A percentile compares a stretch with the other conserved stretches of the same genome.
phyloP scores from a whole-genome alignment of 2,797 vertebrate species.

The Galaxias olidus region DNA sequence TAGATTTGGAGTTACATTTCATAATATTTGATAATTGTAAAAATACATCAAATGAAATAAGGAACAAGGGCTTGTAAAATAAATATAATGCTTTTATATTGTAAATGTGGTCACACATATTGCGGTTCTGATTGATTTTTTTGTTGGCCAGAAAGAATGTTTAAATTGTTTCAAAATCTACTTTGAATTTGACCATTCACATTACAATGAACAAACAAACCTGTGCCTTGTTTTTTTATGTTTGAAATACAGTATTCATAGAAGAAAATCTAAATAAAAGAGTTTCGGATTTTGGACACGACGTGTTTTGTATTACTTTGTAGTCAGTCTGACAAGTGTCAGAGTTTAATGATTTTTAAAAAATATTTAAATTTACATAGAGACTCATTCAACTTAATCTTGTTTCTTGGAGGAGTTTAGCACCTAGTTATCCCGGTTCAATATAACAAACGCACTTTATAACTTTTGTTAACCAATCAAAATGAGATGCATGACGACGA shows the following conservation, averaged over 20 bases:
- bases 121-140: constrained; percentile 37
- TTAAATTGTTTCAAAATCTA: constrained; percentile 49
- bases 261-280: constrained; percentile 61
- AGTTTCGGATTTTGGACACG: constrained; percentile 16
- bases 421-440: constrained; percentile 6
- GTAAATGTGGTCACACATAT: constrained; percentile 42
- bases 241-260: constrained; percentile 63
- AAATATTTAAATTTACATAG: not conserved
- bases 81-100: constrained; percentile 47
- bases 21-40: constrained; percentile 25
- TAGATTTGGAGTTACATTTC: constrained; percentile 52
- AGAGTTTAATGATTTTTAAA: too few species aligned
- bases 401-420: not conserved
- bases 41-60: constrained; percentile 24
- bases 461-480: not conserved
- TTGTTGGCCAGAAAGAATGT: constrained; percentile 30
- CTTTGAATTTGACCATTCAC: constrained; percentile 57
- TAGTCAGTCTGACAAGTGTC: not conserved
- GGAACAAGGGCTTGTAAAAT: constrained; percentile 52
- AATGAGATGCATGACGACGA: too few species aligned
- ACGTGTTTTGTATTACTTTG: not conserved
- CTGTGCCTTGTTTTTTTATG: constrained; percentile 67
- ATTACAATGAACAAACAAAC: constrained; percentile 65
- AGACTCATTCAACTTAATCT: too few species aligned
- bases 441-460: constrained; percentile 14